Conservation (phyloP, 2,797 vertebrate genomes). For the Pelobates cultripes region DNA sequence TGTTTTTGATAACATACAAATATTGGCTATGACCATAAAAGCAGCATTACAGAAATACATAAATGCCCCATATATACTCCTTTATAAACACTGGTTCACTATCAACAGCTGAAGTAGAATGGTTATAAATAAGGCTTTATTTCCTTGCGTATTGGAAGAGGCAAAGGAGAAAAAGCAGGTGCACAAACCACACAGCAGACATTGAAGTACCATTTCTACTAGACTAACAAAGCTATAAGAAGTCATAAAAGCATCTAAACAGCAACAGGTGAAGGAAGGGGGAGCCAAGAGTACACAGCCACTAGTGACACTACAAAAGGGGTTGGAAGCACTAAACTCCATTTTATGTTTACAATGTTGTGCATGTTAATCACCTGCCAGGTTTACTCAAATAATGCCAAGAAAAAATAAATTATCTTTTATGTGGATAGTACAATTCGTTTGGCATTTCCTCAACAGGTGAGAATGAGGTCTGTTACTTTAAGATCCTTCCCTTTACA, state of each 20-base stretch:
- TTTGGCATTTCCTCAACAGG: constrained; percentile 26
- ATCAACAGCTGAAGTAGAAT: constrained; percentile 40
- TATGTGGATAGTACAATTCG: not conserved
- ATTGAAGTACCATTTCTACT: constrained; percentile 61
- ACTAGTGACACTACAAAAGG: constrained; percentile 48
- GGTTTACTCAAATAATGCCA: not conserved
- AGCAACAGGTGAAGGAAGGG: constrained; percentile 42
- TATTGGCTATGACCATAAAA: constrained; percentile 17
- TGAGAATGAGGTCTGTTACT: constrained; percentile 38
- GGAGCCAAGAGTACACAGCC: constrained; percentile 16
- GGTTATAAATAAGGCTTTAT: constrained; percentile 66
- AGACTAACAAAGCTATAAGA: constrained; percentile 57
- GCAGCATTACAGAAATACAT: constrained; percentile 18
- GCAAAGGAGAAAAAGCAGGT: constrained; percentile 10
- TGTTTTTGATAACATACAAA: not conserved
- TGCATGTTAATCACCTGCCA: constrained; percentile 5
- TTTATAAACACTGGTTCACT: constrained; percentile 21
- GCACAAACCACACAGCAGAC: constrained; percentile 14
- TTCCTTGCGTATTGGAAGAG: constrained; percentile 52
- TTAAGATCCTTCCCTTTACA: not conserved
- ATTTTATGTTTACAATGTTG: constrained; percentile 28
- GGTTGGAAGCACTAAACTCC: constrained; percentile 45
- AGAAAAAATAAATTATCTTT: not conserved
- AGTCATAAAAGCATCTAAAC: constrained; percentile 58
- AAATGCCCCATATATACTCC: constrained; percentile 19